Percentiles rank a stretch among this genome's conserved stretches.
These are phyloP conservation scores for Chloroceryle inda DNA, from an alignment of 2,797 vertebrate species.

Conservation along the genomic window DNA sequence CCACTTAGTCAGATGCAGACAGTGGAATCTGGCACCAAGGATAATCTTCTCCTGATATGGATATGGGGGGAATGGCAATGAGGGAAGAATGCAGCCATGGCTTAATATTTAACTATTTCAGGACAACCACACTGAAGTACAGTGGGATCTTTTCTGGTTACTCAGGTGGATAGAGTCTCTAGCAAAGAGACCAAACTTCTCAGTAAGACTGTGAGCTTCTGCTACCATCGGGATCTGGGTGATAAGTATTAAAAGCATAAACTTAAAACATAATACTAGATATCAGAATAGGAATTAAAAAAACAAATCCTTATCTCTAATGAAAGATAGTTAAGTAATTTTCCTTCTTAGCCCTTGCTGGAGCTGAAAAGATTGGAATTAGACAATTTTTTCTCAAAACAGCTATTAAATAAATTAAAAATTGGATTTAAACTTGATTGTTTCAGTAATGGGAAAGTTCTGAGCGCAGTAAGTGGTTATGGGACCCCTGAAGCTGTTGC, in stretches of 20 bases:
- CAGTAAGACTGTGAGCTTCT: background rate
- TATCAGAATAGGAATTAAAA: background rate
- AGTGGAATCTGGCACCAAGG: conserved; percentile 67
- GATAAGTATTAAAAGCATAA: background rate
- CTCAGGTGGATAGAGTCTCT: background rate
- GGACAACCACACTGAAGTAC: background rate
- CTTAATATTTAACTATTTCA: conserved; percentile 67
- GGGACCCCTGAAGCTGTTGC: background rate
- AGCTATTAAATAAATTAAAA: background rate
- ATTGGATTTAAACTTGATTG: background rate
- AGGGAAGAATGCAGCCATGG: conserved; percentile 52
- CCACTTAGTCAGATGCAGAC: conserved; percentile 68
- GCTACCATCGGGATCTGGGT: background rate
- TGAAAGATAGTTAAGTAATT: background rate
- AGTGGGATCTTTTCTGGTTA: background rate
- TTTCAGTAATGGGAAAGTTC: background rate
- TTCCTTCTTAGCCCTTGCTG: background rate
- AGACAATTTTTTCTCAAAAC: background rate
- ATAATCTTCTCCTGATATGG: conserved; percentile 71
- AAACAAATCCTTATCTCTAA: background rate
- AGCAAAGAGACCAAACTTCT: background rate
- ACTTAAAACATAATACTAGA: background rate
- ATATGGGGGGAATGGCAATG: conserved; percentile 39
- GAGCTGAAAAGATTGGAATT: background rate
- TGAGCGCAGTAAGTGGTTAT: background rate